A percentile compares a stretch with the other conserved stretches of the same genome.
Evolutionary conservation across 2,888 invertebrate genomes (phyloP).

Genomic region (Hanleya hanleyi): DNA sequence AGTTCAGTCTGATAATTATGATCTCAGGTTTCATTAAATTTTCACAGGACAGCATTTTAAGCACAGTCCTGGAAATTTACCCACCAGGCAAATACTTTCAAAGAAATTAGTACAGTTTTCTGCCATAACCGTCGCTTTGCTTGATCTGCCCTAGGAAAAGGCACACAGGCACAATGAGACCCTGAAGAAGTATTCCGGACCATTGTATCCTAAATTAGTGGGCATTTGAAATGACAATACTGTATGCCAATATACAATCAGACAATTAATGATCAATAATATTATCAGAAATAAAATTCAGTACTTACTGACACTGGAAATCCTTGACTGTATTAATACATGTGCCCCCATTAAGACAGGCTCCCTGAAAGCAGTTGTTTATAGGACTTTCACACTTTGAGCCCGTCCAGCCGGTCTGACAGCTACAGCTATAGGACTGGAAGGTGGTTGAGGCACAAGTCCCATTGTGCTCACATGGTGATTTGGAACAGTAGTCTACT

Average conservation of each 20-base stretch:
- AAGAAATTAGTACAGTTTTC: too few relatives aligned
- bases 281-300: not conserved
- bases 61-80: too few relatives aligned
- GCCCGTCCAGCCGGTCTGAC: conserved; percentile 16
- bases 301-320: conserved; percentile 14
- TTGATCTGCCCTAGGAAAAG: too few relatives aligned
- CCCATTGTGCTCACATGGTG: not conserved
- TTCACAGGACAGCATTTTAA: too few relatives aligned
- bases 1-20: too few relatives aligned
- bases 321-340: conserved; percentile 4
- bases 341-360: not conserved
- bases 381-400: conserved; percentile 1
- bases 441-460: not conserved
- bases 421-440: not conserved
- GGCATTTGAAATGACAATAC: not conserved
- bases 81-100: not conserved
- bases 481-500: not conserved
- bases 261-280: not conserved
- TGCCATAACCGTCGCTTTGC: not conserved
- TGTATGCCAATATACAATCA: not conserved
- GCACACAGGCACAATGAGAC: too few relatives aligned
- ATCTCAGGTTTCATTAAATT: too few relatives aligned
- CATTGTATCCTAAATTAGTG: too few relatives aligned
- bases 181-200: too few relatives aligned
- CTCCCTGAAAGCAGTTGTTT: not conserved